Base-by-base conservation (phyloP, 2,888 invertebrate species). In the Idaea straminata region DNA sequence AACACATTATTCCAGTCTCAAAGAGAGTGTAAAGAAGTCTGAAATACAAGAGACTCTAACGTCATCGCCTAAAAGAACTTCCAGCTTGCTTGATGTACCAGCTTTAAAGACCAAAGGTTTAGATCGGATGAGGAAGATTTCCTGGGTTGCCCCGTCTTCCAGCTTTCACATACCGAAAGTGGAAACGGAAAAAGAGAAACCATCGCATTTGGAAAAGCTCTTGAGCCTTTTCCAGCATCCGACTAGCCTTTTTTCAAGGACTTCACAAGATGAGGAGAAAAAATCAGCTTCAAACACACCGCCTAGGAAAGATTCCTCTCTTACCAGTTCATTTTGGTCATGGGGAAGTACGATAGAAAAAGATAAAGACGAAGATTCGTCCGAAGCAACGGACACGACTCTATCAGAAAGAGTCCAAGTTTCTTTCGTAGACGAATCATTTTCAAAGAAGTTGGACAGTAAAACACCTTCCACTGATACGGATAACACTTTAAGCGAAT, bases 211-310 rank as follows among this genome's bases (percentile, higher is more conserved):
- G 63, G 95, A 95, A 70, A 95, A 95, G 77, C 82, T 96, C 3
- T 78, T 95, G 0, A 95, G 95, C 35, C 76, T 96, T 3, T 95
- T 96, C 79, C 95, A 95, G 71, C 94, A 95, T 79, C 95, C 95
- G 0, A 91, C 92, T 62, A 94, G 93, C 73, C 83, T 95, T 63
- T 95, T 95, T 76, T 93, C 94, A 10, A 93, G 94, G 67, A 80
- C 72, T 58, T 75, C 84, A 5, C 81, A 83, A 0, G 82, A 77
- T 15, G 90, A 93, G 5, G 92, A 92, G n/a, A 90, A 81, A 61
- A 92, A 89, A 69, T 85, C 85, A 0, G 78, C 84, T 2, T 89
- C 89, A 0, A 88, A 80, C 65, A 91, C 92, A 4, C 92, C 92
- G 3, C 92, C 91, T 3, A 84, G 91, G 61, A 92, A 90, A 72